Percentiles rank a stretch among this genome's conserved stretches.
These are phyloP conservation scores for Trypoxylon attenuatum DNA, from an alignment of 2,888 invertebrate species.

Conservation along the genomic window DNA sequence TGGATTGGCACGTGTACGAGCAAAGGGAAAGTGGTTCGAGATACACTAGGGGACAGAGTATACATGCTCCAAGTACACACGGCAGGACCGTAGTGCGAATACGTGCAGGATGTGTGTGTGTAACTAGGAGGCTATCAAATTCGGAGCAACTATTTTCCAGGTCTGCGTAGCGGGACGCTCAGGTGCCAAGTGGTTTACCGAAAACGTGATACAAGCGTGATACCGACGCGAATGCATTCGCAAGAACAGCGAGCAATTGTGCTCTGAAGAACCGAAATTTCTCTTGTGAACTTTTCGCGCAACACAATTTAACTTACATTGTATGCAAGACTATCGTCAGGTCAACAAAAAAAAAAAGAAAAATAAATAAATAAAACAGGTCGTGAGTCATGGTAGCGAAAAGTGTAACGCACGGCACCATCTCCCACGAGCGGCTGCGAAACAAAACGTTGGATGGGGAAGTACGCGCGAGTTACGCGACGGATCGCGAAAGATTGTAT, in stretches of 20 bases:
- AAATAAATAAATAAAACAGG: too few relatives aligned
- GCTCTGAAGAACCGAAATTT: slow-evolving; percentile 17
- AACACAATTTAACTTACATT: slow-evolving; percentile 16
- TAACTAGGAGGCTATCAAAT: too few relatives aligned
- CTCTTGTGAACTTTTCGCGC: neutral
- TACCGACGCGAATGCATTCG: neutral
- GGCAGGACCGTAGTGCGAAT: neutral
- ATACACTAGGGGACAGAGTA: slow-evolving; percentile 2
- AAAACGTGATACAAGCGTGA: slow-evolving; percentile 24
- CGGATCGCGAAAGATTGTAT: neutral
- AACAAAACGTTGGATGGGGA: neutral
- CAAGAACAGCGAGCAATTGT: neutral
- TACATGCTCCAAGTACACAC: neutral
- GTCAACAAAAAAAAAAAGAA: slow-evolving; percentile 13
- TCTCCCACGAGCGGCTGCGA: neutral
- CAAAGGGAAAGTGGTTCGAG: neutral
- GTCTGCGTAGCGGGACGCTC: slow-evolving; percentile 33
- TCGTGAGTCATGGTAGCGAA: too few relatives aligned
- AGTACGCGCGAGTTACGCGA: neutral
- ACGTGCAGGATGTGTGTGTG: too few relatives aligned
- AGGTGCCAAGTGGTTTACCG: slow-evolving; percentile 44
- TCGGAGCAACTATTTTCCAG: slow-evolving; percentile 44
- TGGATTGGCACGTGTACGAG: slow-evolving; percentile 1
- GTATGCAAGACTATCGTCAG: slow-evolving; percentile 13
- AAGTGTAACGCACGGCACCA: too few relatives aligned